A percentile compares a stretch with the other conserved stretches of the same genome.
These are phyloP conservation scores for Nerophis ophidion DNA, from an alignment of 2,113 vertebrate species.

Conservation along the genomic window DNA sequence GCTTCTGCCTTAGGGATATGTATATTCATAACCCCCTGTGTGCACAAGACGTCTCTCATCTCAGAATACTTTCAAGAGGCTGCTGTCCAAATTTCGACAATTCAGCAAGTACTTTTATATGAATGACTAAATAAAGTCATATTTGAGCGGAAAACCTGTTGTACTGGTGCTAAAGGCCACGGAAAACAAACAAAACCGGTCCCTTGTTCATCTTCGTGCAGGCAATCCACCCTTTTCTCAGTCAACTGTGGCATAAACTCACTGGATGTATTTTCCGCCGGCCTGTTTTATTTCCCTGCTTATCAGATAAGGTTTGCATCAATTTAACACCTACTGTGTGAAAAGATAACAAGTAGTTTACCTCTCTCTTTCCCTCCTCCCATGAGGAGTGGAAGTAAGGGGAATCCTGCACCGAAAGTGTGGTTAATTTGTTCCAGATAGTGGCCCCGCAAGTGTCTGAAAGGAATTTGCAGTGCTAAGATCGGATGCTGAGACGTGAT, in stretches of 20 bases:
- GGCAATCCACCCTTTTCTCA: conserved; percentile 12
- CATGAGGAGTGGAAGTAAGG: neutral
- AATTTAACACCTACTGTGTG: conserved; percentile 68
- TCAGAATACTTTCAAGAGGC: neutral
- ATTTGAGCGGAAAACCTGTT: conserved; percentile 31
- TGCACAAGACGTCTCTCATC: neutral
- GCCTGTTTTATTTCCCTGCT: conserved; percentile 43
- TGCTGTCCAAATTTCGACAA: too few relatives aligned
- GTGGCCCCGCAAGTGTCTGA: conserved; percentile 35
- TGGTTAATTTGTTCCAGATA: conserved; percentile 52
- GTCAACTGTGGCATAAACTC: conserved; percentile 57
- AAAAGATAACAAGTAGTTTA: conserved; percentile 44
- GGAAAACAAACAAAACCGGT: conserved; percentile 43
- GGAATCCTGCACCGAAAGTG: conserved; percentile 6
- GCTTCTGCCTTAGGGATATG: conserved; percentile 27
- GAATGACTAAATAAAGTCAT: conserved; percentile 12
- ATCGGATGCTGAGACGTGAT: conserved; percentile 28
- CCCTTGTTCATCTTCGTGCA: conserved; percentile 14
- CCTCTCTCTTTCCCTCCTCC: conserved; percentile 9
- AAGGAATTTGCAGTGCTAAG: conserved; percentile 21
- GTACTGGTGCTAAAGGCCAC: conserved; percentile 36
- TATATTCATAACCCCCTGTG: neutral
- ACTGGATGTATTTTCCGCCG: conserved; percentile 42
- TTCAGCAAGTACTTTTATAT: too few relatives aligned
- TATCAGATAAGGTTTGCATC: conserved; percentile 66